Conservation (phyloP, 2,113 vertebrate species). For the Paraplagusia blochii region DNA sequence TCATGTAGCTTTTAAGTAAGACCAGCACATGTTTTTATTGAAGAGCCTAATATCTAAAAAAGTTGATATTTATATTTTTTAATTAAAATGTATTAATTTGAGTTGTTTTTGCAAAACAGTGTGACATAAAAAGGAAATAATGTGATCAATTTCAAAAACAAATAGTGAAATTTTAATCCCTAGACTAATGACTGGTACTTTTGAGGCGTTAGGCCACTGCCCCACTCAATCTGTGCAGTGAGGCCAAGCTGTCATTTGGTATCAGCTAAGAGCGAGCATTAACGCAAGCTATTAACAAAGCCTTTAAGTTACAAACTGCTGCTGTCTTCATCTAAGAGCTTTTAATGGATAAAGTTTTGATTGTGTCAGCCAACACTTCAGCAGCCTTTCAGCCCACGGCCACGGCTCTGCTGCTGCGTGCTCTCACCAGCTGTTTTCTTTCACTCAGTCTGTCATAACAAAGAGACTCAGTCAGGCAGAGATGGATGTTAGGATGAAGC, state of each 20-base stretch:
- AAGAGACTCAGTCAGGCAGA: constrained; percentile 42
- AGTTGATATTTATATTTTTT: no score
- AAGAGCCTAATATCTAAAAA: no score
- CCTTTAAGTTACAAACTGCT: constrained; percentile 74
- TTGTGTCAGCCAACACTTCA: constrained; percentile 70
- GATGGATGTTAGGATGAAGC: constrained; percentile 17
- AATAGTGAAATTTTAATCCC: no score
- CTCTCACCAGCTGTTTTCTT: constrained; percentile 75
- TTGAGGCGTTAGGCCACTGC: constrained; percentile 16
- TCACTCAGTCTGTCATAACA: constrained; percentile 80
- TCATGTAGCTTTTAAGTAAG: no score
- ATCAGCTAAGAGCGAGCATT: constrained; percentile 62
- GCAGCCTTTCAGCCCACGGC: constrained; percentile 67
- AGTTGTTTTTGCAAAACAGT: no score
- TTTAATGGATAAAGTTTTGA: constrained; percentile 83
- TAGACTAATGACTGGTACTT: no score
- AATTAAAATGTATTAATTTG: no score
- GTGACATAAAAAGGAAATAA: no score
- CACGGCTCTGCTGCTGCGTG: constrained; percentile 56
- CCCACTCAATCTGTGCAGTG: constrained; percentile 56
- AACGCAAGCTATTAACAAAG: constrained; percentile 72
- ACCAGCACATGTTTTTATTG: no score
- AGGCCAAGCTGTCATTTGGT: constrained; percentile 60
- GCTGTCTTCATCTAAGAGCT: constrained; percentile 71
- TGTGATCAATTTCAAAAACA: no score